Evolutionary conservation across 1,140 invertebrate genomes (phyloP), one percentile per base, ranked within the genome.

Genomic region (Globodera rostochiensis): DNA sequence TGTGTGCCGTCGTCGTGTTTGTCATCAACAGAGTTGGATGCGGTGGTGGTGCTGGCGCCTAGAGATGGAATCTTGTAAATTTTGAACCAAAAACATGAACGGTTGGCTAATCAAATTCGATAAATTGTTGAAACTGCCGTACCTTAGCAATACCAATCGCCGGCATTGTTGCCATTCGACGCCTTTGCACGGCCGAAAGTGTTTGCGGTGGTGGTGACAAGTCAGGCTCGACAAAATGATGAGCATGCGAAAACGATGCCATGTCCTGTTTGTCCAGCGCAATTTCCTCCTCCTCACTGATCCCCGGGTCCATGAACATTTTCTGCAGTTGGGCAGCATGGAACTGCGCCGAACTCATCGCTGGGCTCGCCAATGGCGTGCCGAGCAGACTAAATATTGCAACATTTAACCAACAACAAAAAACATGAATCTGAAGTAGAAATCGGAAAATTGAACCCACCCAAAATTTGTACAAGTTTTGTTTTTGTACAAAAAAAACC

Each of bases 261-360:
- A 76, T 47, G 19, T 47, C 57, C 57, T 6, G 11, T 71, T 15
- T 49, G 21, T 25, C 45, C 71, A 45, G 64, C 5, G 64, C 67
- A 50, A 11, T 47, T 46, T 74, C n/a, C 6, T 60, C 53, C 36
- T 66, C 79, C 47, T 83, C 81, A 74, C 78, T 66, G 70, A 84
- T 78, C 13, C 73, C 77, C 9, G 47, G 60, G 49, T 84, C 83
- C 49, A 80, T 25, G 50, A 84, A 83, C 82, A 84, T 75, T 57
- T 82, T 82, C 9, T 84, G 83, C 25, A 84, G 60, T 67, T 82
- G 73, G 50, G 80, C 64, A n/a, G 81, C 77, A 53, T 82, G 46
- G 47, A 70, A 79, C 21, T 82, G 73, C 19, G 53, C 46, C 46
- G 80, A 84, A 15, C 70, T 71, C 45, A 79, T 69, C 50, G 67